A percentile compares a stretch with the other conserved stretches of the same genome.
phyloP scores from a whole-genome alignment of 2,888 invertebrate species.

The Leucophora obtusa region DNA sequence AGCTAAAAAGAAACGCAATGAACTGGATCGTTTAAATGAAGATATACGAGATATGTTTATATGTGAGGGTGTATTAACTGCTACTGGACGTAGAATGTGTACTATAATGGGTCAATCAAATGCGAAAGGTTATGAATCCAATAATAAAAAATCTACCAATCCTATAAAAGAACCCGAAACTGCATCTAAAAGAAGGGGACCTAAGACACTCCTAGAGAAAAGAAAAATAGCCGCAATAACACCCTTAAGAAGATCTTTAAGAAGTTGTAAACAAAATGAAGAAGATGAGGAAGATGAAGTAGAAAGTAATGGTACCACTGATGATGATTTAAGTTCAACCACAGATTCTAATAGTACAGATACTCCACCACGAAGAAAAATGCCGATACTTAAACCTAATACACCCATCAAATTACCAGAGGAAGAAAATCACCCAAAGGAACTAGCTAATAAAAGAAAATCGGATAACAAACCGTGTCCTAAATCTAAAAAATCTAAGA shows the following conservation, averaged over 20 bases:
- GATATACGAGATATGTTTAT: slow-evolving; percentile 84
- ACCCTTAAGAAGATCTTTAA: slow-evolving; percentile 42
- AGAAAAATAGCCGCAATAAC: background rate
- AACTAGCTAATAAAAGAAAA: slow-evolving; percentile 36
- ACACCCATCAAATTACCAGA: slow-evolving; percentile 67
- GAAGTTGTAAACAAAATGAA: slow-evolving; percentile 36
- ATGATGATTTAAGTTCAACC: slow-evolving; percentile 27
- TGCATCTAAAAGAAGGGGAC: slow-evolving; percentile 9
- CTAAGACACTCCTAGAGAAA: background rate
- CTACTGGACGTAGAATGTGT: slow-evolving; percentile 82
- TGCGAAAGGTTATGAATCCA: slow-evolving; percentile 22
- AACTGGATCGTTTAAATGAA: slow-evolving; percentile 82
- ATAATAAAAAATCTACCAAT: background rate
- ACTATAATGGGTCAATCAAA: slow-evolving; percentile 75
- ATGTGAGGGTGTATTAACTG: slow-evolving; percentile 81
- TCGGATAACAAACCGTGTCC: slow-evolving; percentile 39
- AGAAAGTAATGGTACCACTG: slow-evolving; percentile 8
- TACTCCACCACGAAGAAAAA: slow-evolving; percentile 60
- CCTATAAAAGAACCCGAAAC: slow-evolving; percentile 16
- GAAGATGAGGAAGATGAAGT: slow-evolving; percentile 35
- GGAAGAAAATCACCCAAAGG: slow-evolving; percentile 34
- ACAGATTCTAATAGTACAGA: slow-evolving; percentile 11
- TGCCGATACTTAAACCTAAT: slow-evolving; percentile 69
- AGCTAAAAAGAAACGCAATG: slow-evolving; percentile 70
- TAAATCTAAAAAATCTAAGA: slow-evolving; percentile 53